Evolutionary conservation across 2,113 vertebrate genomes (phyloP), one percentile per base, ranked within the genome.

Genomic region (Sorex araneus): DNA sequence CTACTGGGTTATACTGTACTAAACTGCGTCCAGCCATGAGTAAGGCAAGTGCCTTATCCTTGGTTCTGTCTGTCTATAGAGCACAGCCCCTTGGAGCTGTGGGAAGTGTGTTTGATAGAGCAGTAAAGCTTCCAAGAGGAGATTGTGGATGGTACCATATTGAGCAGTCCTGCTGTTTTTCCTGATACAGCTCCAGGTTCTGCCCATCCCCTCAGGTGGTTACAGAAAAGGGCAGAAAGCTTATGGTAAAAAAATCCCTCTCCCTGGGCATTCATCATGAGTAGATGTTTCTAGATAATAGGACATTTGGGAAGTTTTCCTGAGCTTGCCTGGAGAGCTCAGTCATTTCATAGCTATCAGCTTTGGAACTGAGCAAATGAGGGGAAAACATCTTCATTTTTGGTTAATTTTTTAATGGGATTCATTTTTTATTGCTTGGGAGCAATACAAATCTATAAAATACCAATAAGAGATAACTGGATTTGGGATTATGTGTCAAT

Each of bases 361-460:
- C 34, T 80, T 80, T 80, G 43, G 87, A 32, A 32, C 47, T 43
- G 10, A 54, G 21, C 25, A 25, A 79, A 28, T 23, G 18, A 11
- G 50, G 30, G 54, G 63, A 60, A 7, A 73, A 10, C 87, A 54
- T 16, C 50, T 66, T 77, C 4, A 23, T 93, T 92, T 84, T 81
- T 87, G 69, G n/a, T 73, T 43, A 80, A 45, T 77, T 82, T 2
- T 64, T 47, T 73, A 50, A 16, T 60, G 57, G 15, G n/a, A 84
- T 81, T 95, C 73, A 89, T 81, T 87, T 94, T 91, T 0, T 64
- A 25, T 40, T 87, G 27, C 70, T 87, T 83, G 36, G 34, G 7
- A 87, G 54, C 47, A 89, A 84, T 67, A 74, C 9, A 77, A 76
- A 84, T 89, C 64, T 77, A 76, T 94, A 67, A 80, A 27, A 82